phyloP scores from a whole-genome alignment of 2,113 vertebrate species.

The Antigone vipio region DNA sequence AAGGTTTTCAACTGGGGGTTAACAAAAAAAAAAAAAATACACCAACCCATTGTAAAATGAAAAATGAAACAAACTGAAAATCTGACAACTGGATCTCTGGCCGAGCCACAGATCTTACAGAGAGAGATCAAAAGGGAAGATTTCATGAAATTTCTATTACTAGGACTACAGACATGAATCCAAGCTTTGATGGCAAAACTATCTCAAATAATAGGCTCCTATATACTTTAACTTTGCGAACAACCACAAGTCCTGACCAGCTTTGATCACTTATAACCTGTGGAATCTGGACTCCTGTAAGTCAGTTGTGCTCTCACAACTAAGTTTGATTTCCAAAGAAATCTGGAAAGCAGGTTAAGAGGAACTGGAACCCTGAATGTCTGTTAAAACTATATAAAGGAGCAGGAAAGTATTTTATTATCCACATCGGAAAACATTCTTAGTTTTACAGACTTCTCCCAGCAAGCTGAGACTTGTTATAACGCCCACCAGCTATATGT shows the following conservation, averaged over 20 bases:
- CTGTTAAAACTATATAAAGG: slow-evolving; percentile 20
- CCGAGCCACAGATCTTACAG: background rate
- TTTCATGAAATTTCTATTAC: background rate
- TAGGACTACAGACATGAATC: background rate
- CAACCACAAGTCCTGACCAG: background rate
- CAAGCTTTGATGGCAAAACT: background rate
- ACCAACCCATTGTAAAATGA: background rate
- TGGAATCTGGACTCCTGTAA: background rate
- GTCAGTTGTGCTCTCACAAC: background rate
- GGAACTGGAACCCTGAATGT: background rate
- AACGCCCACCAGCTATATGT: background rate
- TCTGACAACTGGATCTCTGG: background rate
- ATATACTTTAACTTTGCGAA: background rate
- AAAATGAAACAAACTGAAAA: background rate
- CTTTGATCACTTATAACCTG: background rate
- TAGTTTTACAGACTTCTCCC: slow-evolving; percentile 49
- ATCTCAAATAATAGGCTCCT: background rate
- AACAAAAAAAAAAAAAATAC: background rate
- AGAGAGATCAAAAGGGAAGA: background rate
- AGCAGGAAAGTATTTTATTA: slow-evolving; percentile 19
- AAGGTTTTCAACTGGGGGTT: background rate
- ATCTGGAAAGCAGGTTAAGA: slow-evolving; percentile 19
- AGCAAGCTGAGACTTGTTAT: slow-evolving; percentile 15
- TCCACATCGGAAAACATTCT: slow-evolving; percentile 3
- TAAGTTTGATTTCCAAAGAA: background rate